Evolutionary conservation across 2,113 vertebrate species (phyloP).

Genomic region (Sphaerodactylus townsendi): DNA sequence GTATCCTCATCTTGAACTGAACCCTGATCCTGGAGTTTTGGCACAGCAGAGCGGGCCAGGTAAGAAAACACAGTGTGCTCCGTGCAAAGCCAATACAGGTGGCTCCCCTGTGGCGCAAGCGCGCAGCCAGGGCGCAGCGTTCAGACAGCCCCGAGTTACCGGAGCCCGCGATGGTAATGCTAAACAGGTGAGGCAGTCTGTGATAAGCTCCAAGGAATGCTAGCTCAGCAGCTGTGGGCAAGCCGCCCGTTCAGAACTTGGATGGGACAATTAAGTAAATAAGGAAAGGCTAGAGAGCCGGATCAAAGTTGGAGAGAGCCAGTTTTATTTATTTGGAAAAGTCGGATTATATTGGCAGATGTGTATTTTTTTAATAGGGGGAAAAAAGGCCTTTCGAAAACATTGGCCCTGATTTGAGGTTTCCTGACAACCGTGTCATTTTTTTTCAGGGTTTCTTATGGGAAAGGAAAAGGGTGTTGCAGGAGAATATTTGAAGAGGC

Average conservation of each 20-base stretch:
- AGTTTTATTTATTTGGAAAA: conserved; percentile 67
- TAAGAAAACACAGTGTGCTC: not conserved
- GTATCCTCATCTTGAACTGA: too few relatives aligned
- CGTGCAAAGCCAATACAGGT: not conserved
- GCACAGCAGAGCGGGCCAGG: not conserved
- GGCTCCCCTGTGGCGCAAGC: not conserved
- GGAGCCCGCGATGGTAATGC: conserved; percentile 38
- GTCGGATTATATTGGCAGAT: conserved; percentile 72
- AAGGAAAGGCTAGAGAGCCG: conserved; percentile 46
- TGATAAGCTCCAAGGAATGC: conserved; percentile 59
- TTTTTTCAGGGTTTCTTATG: conserved; percentile 20
- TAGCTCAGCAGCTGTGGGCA: conserved; percentile 42
- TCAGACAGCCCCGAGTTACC: not conserved
- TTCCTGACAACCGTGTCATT: conserved; percentile 59
- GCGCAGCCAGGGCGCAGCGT: not conserved
- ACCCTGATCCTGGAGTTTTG: not conserved
- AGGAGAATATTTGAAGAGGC: not conserved
- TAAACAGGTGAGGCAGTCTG: conserved; percentile 46
- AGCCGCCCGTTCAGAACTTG: conserved; percentile 26
- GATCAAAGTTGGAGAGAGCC: conserved; percentile 55
- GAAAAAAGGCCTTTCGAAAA: conserved; percentile 56
- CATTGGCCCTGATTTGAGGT: conserved; percentile 69
- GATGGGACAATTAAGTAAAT: conserved; percentile 68
- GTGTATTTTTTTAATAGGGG: conserved; percentile 54
- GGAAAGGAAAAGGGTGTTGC: conserved; percentile 15